Evolutionary conservation across 2,888 invertebrate species (phyloP), one percentile per base, ranked within the genome.

Genomic region (Drosophila nigricruria): DNA sequence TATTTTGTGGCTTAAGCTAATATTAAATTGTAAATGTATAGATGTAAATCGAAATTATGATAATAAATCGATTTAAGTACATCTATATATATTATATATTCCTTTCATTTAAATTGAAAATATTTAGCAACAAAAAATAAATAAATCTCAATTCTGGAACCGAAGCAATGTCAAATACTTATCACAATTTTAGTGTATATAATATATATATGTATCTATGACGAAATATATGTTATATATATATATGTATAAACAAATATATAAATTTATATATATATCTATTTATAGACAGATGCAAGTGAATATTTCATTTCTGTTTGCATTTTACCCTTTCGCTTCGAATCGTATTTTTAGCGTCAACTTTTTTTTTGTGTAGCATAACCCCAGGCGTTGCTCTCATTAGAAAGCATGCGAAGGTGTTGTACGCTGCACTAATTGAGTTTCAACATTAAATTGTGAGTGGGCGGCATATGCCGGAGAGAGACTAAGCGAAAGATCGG

Each of bases 391-490:
- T 53, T 67, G 62, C 64, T 47, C 65, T 73, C 64, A 64, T 78
- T 65, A 40, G 49, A 61, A 52, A 58, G 47, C 45, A 70, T 64
- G 47, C 49, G 75, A 32, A 67, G 58, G 57, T 58, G 27, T 79
- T 62, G 63, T 27, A 52, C 66, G 64, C 45, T 54, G 65, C 64
- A 69, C 76, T 83, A 88, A 86, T 86, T 89, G 73, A 86, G 83
- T 83, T 88, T 76, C 69, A 75, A 25, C 68, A 71, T 69, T 63
- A 70, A 73, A 87, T 79, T 84, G 79, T 69, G 57, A 50, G 50
- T 43, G 64, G 43, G 23, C 27, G n/a, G 25, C n/a, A 34, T 2
- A 25, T 57, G 36, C 25, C 5, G 40, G 36, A 6, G 36, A 9
- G 27, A 54, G 38, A 43, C 27, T 16, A 27, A 40, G 43, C 34